A percentile compares a stretch with the other conserved stretches of the same genome.
Conservation (phyloP, 1,140 invertebrate genomes). For the Spodoptera frugiperda region DNA sequence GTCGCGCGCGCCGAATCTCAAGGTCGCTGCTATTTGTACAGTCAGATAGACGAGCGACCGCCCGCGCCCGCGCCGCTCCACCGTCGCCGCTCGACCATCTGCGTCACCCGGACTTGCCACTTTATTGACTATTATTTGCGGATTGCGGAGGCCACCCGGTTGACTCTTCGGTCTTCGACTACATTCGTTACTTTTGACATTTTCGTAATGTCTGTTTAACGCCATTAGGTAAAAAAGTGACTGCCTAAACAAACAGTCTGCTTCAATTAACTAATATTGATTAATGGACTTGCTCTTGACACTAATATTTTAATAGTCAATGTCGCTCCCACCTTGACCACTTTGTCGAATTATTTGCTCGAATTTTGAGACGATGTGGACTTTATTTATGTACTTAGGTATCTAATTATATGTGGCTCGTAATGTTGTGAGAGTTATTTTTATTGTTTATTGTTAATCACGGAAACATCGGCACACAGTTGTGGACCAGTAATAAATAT, state of each 20-base stretch:
- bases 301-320: slow-evolving; percentile 40
- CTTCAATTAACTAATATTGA: slow-evolving; percentile 38
- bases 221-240: slow-evolving; percentile 14
- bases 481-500: slow-evolving; percentile 67
- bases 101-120: slow-evolving; percentile 74
- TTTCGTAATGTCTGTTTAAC: slow-evolving; percentile 27
- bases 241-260: slow-evolving; percentile 9
- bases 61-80: slow-evolving; percentile 63
- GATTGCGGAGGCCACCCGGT: slow-evolving; percentile 67
- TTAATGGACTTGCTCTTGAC: slow-evolving; percentile 38
- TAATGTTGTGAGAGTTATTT: neutral
- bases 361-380: neutral
- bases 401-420: neutral
- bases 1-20: slow-evolving; percentile 83
- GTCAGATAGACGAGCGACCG: slow-evolving; percentile 71
- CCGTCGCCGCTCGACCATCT: slow-evolving; percentile 52
- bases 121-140: slow-evolving; percentile 73
- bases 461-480: slow-evolving; percentile 65
- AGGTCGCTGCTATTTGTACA: slow-evolving; percentile 84
- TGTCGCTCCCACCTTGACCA: slow-evolving; percentile 30
- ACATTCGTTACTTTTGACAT: slow-evolving; percentile 50
- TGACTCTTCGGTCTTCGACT: slow-evolving; percentile 53
- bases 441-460: slow-evolving; percentile 54
- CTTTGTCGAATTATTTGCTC: slow-evolving; percentile 25
- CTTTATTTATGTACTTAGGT: too few species aligned